Conservation (phyloP, 2,113 vertebrate genomes). For the Junco hyemalis region DNA sequence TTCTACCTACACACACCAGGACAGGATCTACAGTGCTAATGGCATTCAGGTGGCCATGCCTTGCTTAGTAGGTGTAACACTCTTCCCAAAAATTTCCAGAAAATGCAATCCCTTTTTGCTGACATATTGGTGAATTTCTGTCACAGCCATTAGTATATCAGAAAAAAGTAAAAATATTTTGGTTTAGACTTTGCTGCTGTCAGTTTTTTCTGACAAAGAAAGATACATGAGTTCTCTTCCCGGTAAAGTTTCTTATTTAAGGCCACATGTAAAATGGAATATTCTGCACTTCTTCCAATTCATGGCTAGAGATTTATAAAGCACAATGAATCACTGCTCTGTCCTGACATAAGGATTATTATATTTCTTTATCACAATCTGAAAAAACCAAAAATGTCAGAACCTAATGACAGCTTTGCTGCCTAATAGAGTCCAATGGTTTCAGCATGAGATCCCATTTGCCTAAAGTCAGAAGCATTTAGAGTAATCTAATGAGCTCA, state of each 20-base stretch:
- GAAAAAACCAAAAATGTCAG: not conserved
- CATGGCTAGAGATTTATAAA: not conserved
- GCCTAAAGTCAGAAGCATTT: not conserved
- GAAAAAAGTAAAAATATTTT: not conserved
- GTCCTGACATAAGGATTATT: not conserved
- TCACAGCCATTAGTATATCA: not conserved
- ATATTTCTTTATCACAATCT: not conserved
- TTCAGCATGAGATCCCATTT: slow-evolving; percentile 12
- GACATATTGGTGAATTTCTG: not conserved
- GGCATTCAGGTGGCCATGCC: not conserved
- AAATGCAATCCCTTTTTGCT: not conserved
- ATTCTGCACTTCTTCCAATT: not conserved
- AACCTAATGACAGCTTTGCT: slow-evolving; percentile 8
- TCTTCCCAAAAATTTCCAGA: not conserved
- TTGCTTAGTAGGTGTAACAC: not conserved
- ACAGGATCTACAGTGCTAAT: not conserved
- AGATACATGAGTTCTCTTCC: not conserved
- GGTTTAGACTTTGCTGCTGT: not conserved
- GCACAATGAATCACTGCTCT: not conserved
- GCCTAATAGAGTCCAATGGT: not conserved
- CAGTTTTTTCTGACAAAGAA: not conserved
- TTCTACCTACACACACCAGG: not conserved
- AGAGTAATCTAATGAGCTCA: slow-evolving; percentile 3
- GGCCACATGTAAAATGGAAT: not conserved
- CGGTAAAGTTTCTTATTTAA: not conserved